Evolutionary conservation across 2,888 invertebrate species (phyloP).

Genomic region (Parthenolecanium corni): DNA sequence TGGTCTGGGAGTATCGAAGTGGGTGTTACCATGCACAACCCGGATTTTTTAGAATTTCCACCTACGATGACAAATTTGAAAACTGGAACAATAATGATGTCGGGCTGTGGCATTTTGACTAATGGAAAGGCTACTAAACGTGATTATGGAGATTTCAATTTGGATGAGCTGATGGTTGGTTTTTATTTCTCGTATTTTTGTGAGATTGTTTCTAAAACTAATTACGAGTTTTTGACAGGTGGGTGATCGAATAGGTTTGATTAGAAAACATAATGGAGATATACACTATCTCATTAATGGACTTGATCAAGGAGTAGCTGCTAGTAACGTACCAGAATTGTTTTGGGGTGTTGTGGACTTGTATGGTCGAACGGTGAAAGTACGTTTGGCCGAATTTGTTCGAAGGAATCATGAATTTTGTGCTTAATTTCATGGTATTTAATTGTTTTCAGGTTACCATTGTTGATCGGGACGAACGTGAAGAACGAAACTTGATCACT

Average conservation of each 20-base stretch:
- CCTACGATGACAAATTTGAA: conserved; percentile 97
- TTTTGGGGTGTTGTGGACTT: conserved; percentile 92
- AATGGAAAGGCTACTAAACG: conserved; percentile 88
- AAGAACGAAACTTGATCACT: conserved; percentile 62
- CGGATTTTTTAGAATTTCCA: conserved; percentile 77
- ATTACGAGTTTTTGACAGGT: conserved; percentile 44
- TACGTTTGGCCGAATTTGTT: conserved; percentile 33
- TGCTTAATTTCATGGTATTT: conserved; percentile 6
- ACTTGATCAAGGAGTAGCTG: conserved; percentile 81
- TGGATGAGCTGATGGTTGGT: conserved; percentile 73
- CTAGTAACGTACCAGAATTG: conserved; percentile 62
- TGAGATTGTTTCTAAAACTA: background rate
- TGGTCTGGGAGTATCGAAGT: conserved; percentile 93
- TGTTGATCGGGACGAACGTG: conserved; percentile 67
- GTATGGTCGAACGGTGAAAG: conserved; percentile 87
- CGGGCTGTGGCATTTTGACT: conserved; percentile 89
- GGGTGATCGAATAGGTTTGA: conserved; percentile 86
- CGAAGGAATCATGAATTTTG: too few relatives aligned
- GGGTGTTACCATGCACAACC: conserved; percentile 87
- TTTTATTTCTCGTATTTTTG: background rate
- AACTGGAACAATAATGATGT: conserved; percentile 83
- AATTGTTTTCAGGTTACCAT: conserved; percentile 54
- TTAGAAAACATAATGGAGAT: conserved; percentile 69
- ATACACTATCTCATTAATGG: conserved; percentile 90
- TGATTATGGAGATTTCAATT: conserved; percentile 85